Evolutionary conservation across 2,888 invertebrate genomes (phyloP).

Genomic region (Nebria brevicollis): DNA sequence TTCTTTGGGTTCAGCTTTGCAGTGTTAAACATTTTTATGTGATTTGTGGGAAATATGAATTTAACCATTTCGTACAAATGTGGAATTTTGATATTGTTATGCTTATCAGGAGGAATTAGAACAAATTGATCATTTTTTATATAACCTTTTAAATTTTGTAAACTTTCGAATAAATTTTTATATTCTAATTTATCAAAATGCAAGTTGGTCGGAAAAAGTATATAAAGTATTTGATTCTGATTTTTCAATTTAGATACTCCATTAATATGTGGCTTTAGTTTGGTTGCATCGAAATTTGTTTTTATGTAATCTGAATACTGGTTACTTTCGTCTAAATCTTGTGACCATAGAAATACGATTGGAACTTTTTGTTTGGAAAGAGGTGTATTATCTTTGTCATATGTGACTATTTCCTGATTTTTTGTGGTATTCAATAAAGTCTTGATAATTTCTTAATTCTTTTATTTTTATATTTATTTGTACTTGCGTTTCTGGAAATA

Average conservation of each 20-base stretch:
- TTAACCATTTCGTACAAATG: too few relatives aligned
- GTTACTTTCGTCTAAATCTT: neutral
- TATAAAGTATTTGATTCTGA: too few relatives aligned
- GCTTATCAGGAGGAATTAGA: neutral
- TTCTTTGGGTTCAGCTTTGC: too few relatives aligned
- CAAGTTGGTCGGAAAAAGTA: too few relatives aligned
- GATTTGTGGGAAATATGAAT: too few relatives aligned
- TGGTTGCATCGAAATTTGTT: constrained; percentile 4
- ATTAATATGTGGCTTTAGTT: neutral
- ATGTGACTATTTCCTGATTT: constrained; percentile 27
- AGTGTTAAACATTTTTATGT: too few relatives aligned
- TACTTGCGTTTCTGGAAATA: neutral
- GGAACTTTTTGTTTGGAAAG: neutral
- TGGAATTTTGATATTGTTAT: too few relatives aligned
- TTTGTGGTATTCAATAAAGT: constrained; percentile 44
- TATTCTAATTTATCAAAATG: too few relatives aligned
- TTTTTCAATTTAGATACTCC: neutral
- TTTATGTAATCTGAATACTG: neutral
- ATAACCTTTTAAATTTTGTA: too few relatives aligned
- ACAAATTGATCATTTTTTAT: too few relatives aligned
- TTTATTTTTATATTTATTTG: constrained; percentile 28
- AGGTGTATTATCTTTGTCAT: constrained; percentile 16
- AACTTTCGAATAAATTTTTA: too few relatives aligned
- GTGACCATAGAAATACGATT: neutral
- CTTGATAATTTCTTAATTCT: constrained; percentile 27